Base-by-base conservation (phyloP, 1,140 invertebrate genomes). In the Physella acuta region DNA sequence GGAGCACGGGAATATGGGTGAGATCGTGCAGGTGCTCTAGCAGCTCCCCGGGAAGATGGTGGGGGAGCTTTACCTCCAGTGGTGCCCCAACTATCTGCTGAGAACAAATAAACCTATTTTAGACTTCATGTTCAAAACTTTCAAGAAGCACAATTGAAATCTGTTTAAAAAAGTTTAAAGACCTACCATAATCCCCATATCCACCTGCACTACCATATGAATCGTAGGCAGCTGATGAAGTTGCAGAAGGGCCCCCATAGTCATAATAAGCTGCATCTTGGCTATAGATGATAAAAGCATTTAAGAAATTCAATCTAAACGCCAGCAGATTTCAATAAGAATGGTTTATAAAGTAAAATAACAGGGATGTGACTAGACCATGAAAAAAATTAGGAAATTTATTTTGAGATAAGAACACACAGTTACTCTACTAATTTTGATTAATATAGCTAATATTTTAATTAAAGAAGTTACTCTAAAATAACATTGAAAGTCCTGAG, bases 261-360 rank as follows among this genome's bases (percentile, higher is more conserved):
- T 64, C 62, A 64, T 64, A 64, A 28, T 64, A 64, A 5, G 62
- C 49, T 1, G 39, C 2, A 31, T 64, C 62, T 64, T 53, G 62
- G 2, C 62, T 64, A 49, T 33, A 28, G 20, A 52, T 0, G 33
- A 51, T 5, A n/a, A 62, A 55, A 55, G 8, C 5, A 24, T 14
- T 24, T 55, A 55, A 24, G 5, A 24, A 55, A 8, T 55, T 30
- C 8, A 20, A 49, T 11, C 44, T 49, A n/a, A 14, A 14, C n/a
- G 44, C n/a, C n/a, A 14, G 11, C 11, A n/a, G 11, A 49, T n/a
- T 14, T 11, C n/a, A n/a, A n/a, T 11, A n/a, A n/a, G 44, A n/a
- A n/a, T 49, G 11, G 11, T n/a, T n/a, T 49, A 11, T n/a, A 49
- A 11, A 49, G 11, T 49, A 14, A 11, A 14, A n/a, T 14, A 11